Percentiles rank a stretch among this genome's conserved stretches.
Evolutionary conservation across 2,797 vertebrate genomes (phyloP).

Genomic region (Chromobotia macracanthus): DNA sequence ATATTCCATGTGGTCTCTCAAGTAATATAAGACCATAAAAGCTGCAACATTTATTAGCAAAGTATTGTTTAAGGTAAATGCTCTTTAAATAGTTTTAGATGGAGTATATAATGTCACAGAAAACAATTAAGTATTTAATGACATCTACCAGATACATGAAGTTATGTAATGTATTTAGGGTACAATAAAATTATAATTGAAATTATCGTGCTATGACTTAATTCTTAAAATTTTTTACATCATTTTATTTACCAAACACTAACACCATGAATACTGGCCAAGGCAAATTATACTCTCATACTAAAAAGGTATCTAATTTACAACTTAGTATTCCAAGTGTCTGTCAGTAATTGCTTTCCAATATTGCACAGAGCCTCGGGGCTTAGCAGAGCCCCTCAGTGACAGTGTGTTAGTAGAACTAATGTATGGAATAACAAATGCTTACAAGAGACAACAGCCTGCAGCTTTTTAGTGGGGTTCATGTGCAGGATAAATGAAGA

Average conservation of each 20-base stretch:
- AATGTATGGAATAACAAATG: constrained; percentile 22
- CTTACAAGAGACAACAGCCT: constrained; percentile 8
- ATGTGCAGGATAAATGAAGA: background rate
- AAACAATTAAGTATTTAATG: background rate
- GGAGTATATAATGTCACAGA: background rate
- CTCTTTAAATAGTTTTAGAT: background rate
- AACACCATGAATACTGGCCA: background rate
- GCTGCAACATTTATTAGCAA: background rate
- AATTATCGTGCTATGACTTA: background rate
- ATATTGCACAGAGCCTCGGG: background rate
- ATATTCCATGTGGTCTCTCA: background rate
- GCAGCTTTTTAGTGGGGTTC: background rate
- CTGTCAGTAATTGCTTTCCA: constrained; percentile 28
- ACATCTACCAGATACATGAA: background rate
- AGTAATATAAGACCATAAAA: background rate
- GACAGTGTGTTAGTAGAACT: background rate
- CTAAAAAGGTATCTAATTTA: background rate
- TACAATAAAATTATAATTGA: no score
- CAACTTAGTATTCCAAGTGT: constrained; percentile 16
- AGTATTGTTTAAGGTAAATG: background rate
- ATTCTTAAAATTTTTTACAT: background rate
- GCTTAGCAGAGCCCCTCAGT: background rate
- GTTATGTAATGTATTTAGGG: background rate
- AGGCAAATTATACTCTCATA: background rate
- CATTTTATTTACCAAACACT: background rate